phyloP scores from a whole-genome alignment of 2,797 vertebrate genomes.

The Sparus aurata region DNA sequence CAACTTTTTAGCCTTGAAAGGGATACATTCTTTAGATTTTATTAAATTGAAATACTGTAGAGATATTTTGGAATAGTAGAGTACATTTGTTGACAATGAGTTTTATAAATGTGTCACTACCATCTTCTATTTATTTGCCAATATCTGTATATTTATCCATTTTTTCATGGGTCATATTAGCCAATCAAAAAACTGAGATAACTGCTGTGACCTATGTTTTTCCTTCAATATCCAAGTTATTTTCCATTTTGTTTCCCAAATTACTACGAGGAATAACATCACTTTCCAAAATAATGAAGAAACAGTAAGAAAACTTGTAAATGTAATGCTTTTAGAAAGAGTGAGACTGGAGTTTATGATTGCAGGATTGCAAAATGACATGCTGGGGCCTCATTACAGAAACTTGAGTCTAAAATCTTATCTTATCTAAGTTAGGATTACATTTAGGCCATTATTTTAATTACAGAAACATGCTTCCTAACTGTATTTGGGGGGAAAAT shows the following conservation, averaged over 20 bases:
- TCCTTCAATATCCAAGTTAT: not conserved
- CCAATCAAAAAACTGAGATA: not conserved
- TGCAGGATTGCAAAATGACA: not conserved
- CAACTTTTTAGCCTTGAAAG: not conserved
- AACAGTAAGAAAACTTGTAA: not conserved
- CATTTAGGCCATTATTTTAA: too few species aligned
- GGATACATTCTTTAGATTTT: not conserved
- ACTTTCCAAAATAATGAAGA: not conserved
- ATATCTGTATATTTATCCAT: not conserved
- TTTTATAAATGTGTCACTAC: too few species aligned
- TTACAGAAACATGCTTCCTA: too few species aligned
- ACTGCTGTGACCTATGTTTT: not conserved
- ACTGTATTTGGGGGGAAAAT: too few species aligned
- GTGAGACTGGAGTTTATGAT: constrained; percentile 13
- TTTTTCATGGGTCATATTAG: not conserved
- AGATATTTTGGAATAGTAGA: not conserved
- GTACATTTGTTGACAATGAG: too few species aligned
- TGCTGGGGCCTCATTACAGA: not conserved
- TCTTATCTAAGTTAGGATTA: too few species aligned
- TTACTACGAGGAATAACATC: not conserved
- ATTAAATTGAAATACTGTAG: not conserved
- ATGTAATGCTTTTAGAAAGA: not conserved
- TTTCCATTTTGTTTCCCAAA: not conserved
- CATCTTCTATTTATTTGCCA: too few species aligned
- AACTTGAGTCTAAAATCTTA: too few species aligned